phyloP scores from a whole-genome alignment of 2,888 invertebrate genomes.

The Macaria liturata region DNA sequence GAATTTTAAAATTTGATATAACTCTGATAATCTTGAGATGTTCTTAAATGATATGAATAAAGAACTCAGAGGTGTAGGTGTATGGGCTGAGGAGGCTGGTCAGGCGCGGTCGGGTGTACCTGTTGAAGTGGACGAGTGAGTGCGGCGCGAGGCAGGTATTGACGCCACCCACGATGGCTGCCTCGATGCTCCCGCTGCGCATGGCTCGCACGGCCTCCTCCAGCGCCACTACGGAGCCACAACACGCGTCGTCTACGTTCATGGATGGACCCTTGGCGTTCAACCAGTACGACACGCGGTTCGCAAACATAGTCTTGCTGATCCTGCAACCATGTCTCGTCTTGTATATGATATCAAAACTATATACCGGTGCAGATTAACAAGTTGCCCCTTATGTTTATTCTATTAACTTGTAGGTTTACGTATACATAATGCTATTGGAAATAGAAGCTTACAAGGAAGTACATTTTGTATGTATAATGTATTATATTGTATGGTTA shows the following conservation, averaged over 20 bases:
- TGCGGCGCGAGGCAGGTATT: conserved; percentile 84
- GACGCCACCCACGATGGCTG: conserved; percentile 85
- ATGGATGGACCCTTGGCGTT: conserved; percentile 67
- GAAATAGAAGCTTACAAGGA: too few relatives aligned
- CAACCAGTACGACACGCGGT: conserved; percentile 69
- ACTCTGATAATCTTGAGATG: neutral
- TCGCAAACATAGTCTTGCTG: conserved; percentile 64
- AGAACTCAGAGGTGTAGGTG: neutral
- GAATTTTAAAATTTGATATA: neutral
- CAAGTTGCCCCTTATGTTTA: neutral
- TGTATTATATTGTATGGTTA: neutral
- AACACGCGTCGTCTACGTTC: conserved; percentile 58
- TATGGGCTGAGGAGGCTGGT: neutral
- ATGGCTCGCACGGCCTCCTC: conserved; percentile 60
- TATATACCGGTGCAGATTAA: neutral
- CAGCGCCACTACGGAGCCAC: conserved; percentile 57
- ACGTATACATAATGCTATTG: neutral
- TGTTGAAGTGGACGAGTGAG: conserved; percentile 55
- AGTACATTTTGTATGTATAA: too few relatives aligned
- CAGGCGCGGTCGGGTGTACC: conserved; percentile 39
- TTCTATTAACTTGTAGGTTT: too few relatives aligned
- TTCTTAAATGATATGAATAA: neutral
- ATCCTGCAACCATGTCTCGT: conserved; percentile 43
- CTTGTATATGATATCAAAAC: neutral
- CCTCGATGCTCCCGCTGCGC: conserved; percentile 57